phyloP scores from a whole-genome alignment of 2,888 invertebrate genomes.

The Carpatolechia fugitivella region DNA sequence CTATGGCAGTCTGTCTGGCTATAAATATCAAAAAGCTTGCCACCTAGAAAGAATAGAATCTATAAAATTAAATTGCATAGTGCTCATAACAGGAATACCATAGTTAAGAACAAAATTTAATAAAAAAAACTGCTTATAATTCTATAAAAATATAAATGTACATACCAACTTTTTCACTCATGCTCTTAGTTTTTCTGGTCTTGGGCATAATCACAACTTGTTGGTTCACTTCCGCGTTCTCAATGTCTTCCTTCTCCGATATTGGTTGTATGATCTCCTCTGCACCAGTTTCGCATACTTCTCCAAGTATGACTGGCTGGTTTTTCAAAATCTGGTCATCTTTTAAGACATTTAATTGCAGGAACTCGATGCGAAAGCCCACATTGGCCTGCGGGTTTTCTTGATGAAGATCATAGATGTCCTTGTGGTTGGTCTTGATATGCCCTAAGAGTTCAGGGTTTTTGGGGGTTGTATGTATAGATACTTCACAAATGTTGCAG shows the following conservation, averaged over 20 bases:
- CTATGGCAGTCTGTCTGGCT: no score
- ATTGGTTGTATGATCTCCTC: slow-evolving; percentile 24
- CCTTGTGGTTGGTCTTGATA: slow-evolving; percentile 49
- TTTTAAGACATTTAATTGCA: slow-evolving; percentile 56
- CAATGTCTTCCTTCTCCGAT: slow-evolving; percentile 1
- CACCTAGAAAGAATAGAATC: no score
- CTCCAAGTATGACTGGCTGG: slow-evolving; percentile 50
- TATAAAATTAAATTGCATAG: no score
- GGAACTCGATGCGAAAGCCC: slow-evolving; percentile 66
- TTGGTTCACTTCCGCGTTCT: background rate
- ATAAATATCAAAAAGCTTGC: no score
- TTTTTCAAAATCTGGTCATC: slow-evolving; percentile 44
- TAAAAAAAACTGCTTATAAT: background rate
- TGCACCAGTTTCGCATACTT: slow-evolving; percentile 47
- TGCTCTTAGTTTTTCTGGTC: background rate
- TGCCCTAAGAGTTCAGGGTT: slow-evolving; percentile 47
- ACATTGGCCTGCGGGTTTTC: slow-evolving; percentile 55
- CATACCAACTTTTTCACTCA: slow-evolving; percentile 5
- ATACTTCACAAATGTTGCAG: slow-evolving; percentile 59
- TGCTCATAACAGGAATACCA: no score
- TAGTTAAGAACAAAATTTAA: no score
- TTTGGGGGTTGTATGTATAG: slow-evolving; percentile 40
- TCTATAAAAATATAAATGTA: background rate
- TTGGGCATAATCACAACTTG: background rate
- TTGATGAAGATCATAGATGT: slow-evolving; percentile 61